A percentile compares a stretch with the other conserved stretches of the same genome.
phyloP scores from a whole-genome alignment of 2,888 invertebrate species.

The Luffia ferchaultella region DNA sequence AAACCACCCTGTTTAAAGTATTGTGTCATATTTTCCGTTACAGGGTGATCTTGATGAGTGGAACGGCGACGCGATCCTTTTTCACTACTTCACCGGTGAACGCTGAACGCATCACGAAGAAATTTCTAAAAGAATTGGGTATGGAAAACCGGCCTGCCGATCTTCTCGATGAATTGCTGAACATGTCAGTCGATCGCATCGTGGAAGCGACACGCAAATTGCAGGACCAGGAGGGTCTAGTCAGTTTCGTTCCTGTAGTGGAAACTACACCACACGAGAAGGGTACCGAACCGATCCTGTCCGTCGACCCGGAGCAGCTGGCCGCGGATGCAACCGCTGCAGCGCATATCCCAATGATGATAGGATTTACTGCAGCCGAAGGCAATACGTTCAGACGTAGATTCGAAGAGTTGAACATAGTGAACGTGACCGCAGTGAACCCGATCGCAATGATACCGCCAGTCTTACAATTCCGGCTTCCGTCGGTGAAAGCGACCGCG shows the following conservation, averaged over 20 bases:
- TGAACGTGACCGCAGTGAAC: constrained; percentile 22
- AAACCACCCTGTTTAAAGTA: too few relatives aligned
- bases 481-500: constrained; percentile 17
- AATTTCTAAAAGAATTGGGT: constrained; percentile 46
- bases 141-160: constrained; percentile 34
- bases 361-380: constrained; percentile 42
- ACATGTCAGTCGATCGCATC: constrained; percentile 31
- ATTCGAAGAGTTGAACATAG: constrained; percentile 30
- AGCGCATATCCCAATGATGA: constrained; percentile 34
- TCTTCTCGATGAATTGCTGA: constrained; percentile 31
- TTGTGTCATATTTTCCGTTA: constrained; percentile 16
- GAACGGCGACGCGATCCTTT: constrained; percentile 31
- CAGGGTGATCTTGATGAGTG: constrained; percentile 47
- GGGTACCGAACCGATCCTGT: constrained; percentile 27
- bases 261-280: constrained; percentile 35
- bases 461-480: constrained; percentile 23
- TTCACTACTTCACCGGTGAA: constrained; percentile 33
- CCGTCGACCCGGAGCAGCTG: constrained; percentile 37
- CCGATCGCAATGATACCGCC: constrained; percentile 27
- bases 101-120: constrained; percentile 25
- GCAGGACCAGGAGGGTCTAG: constrained; percentile 30
- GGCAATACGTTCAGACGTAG: constrained; percentile 37
- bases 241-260: constrained; percentile 39
- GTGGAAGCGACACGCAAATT: constrained; percentile 29
- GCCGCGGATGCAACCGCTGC: constrained; percentile 30